These are phyloP conservation scores for Theocolax elegans DNA, from an alignment of 1,140 invertebrate genomes.

Conservation along the genomic window DNA sequence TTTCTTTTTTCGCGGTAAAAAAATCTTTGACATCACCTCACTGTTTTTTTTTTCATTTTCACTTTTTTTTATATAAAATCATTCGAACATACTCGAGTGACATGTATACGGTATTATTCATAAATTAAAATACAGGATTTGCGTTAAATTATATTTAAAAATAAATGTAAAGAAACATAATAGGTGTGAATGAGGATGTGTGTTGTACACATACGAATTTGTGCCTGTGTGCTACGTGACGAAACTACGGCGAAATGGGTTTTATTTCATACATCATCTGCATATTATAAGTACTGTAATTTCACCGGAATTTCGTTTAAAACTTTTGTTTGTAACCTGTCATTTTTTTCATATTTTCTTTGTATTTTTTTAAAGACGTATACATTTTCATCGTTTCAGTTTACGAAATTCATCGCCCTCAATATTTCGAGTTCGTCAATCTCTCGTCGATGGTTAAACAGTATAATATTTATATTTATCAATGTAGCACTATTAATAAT, in stretches of 20 bases:
- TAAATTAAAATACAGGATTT: slow-evolving; percentile 3
- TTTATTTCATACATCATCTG: not conserved
- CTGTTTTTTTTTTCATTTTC: not conserved
- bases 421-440: no score
- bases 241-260: not conserved
- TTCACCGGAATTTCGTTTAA: not conserved
- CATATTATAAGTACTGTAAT: slow-evolving; percentile 12
- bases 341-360: not conserved
- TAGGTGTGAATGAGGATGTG: no score
- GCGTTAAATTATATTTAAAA: slow-evolving; percentile 8
- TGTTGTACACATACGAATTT: no score
- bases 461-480: not conserved
- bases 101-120: slow-evolving; percentile 16
- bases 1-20: slow-evolving; percentile 1
- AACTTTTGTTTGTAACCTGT: no score
- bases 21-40: not conserved
- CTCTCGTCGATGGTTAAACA: no score
- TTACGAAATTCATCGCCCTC: no score
- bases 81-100: slow-evolving; percentile 11
- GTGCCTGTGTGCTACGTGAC: slow-evolving; percentile 5
- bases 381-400: not conserved
- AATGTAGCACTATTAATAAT: not conserved
- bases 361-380: slow-evolving; percentile 6
- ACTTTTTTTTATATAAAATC: slow-evolving; percentile 14
- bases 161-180: slow-evolving; percentile 1